A percentile compares a stretch with the other conserved stretches of the same genome.
Evolutionary conservation across 2,888 invertebrate genomes (phyloP).

Genomic region (Chromoteleia sp.): DNA sequence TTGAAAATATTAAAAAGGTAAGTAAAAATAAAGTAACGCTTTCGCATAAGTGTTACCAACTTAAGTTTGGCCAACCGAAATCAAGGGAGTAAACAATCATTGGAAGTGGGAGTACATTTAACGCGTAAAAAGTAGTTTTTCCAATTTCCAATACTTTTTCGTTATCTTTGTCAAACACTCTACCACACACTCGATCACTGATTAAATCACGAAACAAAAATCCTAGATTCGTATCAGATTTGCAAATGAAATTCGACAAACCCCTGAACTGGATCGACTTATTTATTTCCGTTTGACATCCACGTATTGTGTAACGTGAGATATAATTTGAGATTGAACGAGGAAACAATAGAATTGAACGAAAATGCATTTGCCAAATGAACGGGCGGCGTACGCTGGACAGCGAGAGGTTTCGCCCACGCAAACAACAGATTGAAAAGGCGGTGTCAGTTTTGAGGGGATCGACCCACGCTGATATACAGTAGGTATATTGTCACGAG

Average conservation of each 20-base stretch:
- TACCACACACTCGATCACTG: not conserved
- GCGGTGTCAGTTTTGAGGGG: slow-evolving; percentile 63
- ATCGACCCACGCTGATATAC: slow-evolving; percentile 60
- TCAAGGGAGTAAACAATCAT: no score
- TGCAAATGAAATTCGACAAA: slow-evolving; percentile 30
- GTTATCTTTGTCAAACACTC: no score
- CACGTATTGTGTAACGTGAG: slow-evolving; percentile 35
- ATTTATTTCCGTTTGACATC: slow-evolving; percentile 39
- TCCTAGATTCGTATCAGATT: slow-evolving; percentile 8
- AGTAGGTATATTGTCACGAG: slow-evolving; percentile 60
- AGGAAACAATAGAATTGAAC: slow-evolving; percentile 46
- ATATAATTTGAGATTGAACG: slow-evolving; percentile 43
- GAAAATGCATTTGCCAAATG: slow-evolving; percentile 55
- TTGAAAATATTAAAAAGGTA: no score
- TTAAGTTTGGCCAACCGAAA: no score
- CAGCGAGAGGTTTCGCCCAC: slow-evolving; percentile 38
- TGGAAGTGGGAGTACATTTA: no score
- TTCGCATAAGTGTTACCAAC: no score
- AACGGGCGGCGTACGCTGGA: not conserved
- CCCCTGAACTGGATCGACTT: slow-evolving; percentile 13
- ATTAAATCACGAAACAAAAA: slow-evolving; percentile 13
- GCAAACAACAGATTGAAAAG: slow-evolving; percentile 59
- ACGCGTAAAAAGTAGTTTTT: no score
- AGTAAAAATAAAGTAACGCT: no score
- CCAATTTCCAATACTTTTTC: no score